Evolutionary conservation across 2,888 invertebrate genomes (phyloP).

Genomic region (Polymixis flavicincta): DNA sequence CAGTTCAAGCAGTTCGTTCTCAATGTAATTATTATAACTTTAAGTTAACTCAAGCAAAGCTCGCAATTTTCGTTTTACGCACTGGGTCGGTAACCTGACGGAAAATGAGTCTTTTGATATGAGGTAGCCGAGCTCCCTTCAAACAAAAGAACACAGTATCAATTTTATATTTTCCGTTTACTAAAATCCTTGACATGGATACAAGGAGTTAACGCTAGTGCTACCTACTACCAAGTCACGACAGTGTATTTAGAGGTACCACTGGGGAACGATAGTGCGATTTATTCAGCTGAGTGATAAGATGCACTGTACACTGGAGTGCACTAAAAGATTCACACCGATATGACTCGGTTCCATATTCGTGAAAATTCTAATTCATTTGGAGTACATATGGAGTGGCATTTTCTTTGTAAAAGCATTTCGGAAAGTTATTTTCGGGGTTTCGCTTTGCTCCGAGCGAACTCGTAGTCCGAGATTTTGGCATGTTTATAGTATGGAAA

Average conservation of each 20-base stretch:
- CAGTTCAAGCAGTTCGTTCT: no score
- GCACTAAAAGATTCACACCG: conserved; percentile 41
- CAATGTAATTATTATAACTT: no score
- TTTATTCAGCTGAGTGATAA: conserved; percentile 41
- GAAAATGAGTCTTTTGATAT: no score
- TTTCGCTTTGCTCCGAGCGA: neutral
- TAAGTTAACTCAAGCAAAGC: no score
- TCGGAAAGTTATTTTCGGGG: neutral
- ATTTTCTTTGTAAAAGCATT: conserved; percentile 8
- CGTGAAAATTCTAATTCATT: conserved; percentile 25
- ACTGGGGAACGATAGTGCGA: conserved; percentile 21
- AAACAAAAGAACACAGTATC: conserved; percentile 34
- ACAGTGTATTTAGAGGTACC: neutral
- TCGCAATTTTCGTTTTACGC: no score
- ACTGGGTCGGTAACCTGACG: no score
- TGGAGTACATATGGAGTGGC: neutral
- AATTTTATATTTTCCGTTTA: conserved; percentile 35
- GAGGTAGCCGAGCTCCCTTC: neutral
- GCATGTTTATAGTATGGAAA: neutral
- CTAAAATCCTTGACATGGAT: conserved; percentile 42
- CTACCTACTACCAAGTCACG: neutral
- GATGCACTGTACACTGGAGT: conserved; percentile 31
- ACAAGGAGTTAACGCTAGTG: neutral
- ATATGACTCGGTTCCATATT: conserved; percentile 24
- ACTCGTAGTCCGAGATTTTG: neutral